Percentiles rank a stretch among this genome's conserved stretches.
Evolutionary conservation across 2,888 invertebrate genomes (phyloP).

Genomic region (Lithodes maja): DNA sequence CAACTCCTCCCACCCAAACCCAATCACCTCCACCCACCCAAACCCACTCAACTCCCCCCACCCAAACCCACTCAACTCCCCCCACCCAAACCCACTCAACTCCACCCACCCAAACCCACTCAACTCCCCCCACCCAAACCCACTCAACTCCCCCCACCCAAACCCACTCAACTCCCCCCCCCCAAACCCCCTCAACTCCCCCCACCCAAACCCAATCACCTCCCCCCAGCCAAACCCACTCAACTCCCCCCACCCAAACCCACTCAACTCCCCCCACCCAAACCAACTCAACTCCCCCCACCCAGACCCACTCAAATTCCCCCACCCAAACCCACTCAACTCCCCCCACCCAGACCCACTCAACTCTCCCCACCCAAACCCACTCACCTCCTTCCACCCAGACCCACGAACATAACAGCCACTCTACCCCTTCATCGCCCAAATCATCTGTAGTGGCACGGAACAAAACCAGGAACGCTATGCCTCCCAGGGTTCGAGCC

Average conservation of each 20-base stretch:
- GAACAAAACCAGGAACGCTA: not conserved
- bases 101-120: no score
- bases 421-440: not conserved
- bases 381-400: not conserved
- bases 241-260: not conserved
- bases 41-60: not conserved
- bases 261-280: not conserved
- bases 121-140: no score
- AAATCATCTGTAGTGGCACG: not conserved
- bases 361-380: not conserved
- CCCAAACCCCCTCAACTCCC: not conserved
- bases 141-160: not conserved
- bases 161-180: not conserved
- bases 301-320: not conserved
- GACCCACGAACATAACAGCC: not conserved
- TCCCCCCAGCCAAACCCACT: not conserved
- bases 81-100: no score
- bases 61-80: not conserved
- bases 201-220: not conserved
- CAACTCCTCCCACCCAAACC: not conserved
- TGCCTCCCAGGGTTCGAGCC: constrained; percentile 10
- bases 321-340: not conserved
- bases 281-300: not conserved
- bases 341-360: no score
- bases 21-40: not conserved